A percentile compares a stretch with the other conserved stretches of the same genome.
These are phyloP conservation scores for Eumerus sabulonum DNA, from an alignment of 2,888 invertebrate species.

Conservation along the genomic window DNA sequence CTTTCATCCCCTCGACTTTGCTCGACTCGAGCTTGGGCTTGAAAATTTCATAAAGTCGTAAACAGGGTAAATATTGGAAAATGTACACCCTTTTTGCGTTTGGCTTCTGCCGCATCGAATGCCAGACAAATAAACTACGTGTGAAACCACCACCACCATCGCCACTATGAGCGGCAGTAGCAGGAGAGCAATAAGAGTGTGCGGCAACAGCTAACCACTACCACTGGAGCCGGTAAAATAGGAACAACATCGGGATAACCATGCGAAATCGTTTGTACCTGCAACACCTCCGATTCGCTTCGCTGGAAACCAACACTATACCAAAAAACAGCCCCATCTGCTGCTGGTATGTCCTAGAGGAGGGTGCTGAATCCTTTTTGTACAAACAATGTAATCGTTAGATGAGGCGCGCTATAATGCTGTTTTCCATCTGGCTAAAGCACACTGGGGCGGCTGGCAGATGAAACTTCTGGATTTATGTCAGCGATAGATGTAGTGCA, in stretches of 20 bases:
- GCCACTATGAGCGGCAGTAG: no score
- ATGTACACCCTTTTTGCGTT: slow-evolving; percentile 38
- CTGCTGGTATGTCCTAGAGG: not conserved
- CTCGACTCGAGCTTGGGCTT: not conserved
- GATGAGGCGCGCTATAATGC: slow-evolving; percentile 48
- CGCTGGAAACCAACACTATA: slow-evolving; percentile 40
- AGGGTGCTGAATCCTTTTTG: slow-evolving; percentile 45
- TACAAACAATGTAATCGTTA: slow-evolving; percentile 61
- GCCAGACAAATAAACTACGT: slow-evolving; percentile 59
- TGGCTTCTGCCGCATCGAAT: slow-evolving; percentile 19
- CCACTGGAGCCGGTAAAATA: not conserved
- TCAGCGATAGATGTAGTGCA: slow-evolving; percentile 28
- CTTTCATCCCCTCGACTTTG: no score
- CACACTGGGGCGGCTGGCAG: slow-evolving; percentile 1
- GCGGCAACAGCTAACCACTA: slow-evolving; percentile 6
- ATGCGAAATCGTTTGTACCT: slow-evolving; percentile 36
- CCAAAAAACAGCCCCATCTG: not conserved
- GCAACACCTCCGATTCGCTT: slow-evolving; percentile 53
- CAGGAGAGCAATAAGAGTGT: no score
- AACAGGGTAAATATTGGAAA: slow-evolving; percentile 38
- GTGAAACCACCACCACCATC: slow-evolving; percentile 51
- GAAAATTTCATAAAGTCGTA: slow-evolving; percentile 58
- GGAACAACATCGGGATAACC: slow-evolving; percentile 23
- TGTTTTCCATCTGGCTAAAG: slow-evolving; percentile 15
- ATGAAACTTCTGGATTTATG: slow-evolving; percentile 46